Evolutionary conservation across 1,140 invertebrate species (phyloP).

Genomic region (Tribolium madens): DNA sequence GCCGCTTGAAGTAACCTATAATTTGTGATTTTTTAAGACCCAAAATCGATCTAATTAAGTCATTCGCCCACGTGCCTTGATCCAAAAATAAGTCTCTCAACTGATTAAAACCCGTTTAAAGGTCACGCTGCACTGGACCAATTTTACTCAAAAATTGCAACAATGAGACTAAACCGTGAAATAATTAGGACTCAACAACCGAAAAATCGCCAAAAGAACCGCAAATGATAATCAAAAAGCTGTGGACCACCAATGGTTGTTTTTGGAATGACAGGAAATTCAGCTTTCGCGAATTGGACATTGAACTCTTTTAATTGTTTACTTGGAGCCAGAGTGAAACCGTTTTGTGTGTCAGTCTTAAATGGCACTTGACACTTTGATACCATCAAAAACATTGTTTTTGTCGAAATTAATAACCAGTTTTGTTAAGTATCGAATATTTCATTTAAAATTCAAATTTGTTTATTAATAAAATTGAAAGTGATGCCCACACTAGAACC

Average conservation of each 20-base stretch:
- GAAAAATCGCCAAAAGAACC: neutral
- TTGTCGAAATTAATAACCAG: conserved; percentile 3
- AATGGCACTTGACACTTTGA: neutral
- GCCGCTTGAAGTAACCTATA: too few species aligned
- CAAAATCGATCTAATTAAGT: too few species aligned
- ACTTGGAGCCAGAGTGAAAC: neutral
- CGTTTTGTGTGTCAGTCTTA: neutral
- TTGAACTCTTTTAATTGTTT: neutral
- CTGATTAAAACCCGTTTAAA: neutral
- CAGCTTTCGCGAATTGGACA: neutral
- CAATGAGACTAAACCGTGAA: conserved; percentile 4
- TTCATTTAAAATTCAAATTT: conserved; percentile 7
- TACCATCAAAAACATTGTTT: neutral
- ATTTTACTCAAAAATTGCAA: neutral
- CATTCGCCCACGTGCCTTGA: neutral
- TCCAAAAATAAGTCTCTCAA: neutral
- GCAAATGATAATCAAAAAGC: too few species aligned
- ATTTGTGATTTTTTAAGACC: too few species aligned
- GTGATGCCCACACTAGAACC: neutral
- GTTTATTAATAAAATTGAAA: conserved; percentile 7
- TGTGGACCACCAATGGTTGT: neutral
- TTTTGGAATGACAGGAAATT: neutral
- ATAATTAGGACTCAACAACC: neutral
- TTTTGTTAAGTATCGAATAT: neutral
- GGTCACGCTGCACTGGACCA: neutral